phyloP scores from a whole-genome alignment of 1,140 invertebrate species.

The Drosophila seguyi region DNA sequence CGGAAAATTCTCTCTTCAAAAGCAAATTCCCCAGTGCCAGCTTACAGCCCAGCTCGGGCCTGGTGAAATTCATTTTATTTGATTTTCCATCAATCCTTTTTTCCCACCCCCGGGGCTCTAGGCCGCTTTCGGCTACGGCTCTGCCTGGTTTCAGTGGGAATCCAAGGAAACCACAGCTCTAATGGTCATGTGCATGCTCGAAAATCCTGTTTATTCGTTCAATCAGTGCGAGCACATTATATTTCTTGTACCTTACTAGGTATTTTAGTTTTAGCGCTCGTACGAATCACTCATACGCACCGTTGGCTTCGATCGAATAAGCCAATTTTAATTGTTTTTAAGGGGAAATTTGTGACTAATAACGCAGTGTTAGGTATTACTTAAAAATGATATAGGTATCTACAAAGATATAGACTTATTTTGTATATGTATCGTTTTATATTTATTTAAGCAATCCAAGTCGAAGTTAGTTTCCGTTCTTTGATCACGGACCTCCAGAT shows the following conservation, averaged over 20 bases:
- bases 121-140: conserved; percentile 1
- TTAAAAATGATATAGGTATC: no score
- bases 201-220: conserved; percentile 1
- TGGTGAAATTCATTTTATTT: conserved; percentile 27
- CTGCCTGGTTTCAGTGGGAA: neutral
- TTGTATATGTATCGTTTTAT: neutral
- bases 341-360: neutral
- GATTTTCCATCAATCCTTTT: conserved; percentile 12
- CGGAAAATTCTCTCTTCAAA: conserved; percentile 35
- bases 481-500: no score
- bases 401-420: neutral
- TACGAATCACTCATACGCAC: conserved; percentile 6
- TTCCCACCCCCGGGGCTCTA: neutral
- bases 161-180: conserved; percentile 3
- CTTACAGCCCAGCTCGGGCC: neutral
- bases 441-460: no score
- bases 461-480: no score
- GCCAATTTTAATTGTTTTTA: neutral
- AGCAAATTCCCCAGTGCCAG: neutral
- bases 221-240: neutral
- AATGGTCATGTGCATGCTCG: conserved; percentile 6
- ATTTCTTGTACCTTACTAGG: neutral
- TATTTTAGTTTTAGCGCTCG: neutral
- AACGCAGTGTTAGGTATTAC: neutral
- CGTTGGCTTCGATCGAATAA: neutral